phyloP scores from a whole-genome alignment of 2,113 vertebrate genomes.

The Xiphorhynchus elegans region DNA sequence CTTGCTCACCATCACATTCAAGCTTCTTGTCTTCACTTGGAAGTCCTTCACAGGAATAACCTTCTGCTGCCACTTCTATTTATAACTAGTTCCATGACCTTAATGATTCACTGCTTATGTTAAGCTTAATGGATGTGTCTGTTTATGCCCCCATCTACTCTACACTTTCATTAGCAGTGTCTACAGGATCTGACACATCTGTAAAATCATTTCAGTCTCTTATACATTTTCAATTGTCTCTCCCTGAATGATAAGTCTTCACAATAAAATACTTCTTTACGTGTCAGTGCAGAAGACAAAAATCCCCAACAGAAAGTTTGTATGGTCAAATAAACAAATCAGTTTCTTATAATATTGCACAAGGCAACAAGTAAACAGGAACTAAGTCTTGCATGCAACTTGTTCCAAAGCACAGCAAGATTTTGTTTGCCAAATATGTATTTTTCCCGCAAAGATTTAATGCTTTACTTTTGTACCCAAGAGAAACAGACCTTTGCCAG shows the following conservation, averaged over 20 bases:
- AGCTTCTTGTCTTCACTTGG: background rate
- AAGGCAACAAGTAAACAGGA: background rate
- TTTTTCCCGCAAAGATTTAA: background rate
- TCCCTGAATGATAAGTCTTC: background rate
- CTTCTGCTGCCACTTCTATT: background rate
- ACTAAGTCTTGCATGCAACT: background rate
- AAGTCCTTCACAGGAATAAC: conserved; percentile 1
- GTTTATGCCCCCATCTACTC: background rate
- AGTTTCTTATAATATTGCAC: background rate
- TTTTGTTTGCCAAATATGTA: background rate
- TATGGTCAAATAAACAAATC: background rate
- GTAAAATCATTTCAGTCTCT: background rate
- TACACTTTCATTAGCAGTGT: background rate
- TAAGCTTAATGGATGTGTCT: background rate
- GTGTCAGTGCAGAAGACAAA: background rate
- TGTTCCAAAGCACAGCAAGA: background rate
- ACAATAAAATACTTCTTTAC: background rate
- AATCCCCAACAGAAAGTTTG: background rate
- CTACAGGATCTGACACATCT: background rate
- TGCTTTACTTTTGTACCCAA: background rate
- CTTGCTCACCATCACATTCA: background rate
- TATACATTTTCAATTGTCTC: rapidly evolving
- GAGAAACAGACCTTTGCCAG: background rate
- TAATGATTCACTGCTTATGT: background rate
- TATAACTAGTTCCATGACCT: background rate